phyloP scores from a whole-genome alignment of 2,113 vertebrate species.

The Chionomys nivalis region DNA sequence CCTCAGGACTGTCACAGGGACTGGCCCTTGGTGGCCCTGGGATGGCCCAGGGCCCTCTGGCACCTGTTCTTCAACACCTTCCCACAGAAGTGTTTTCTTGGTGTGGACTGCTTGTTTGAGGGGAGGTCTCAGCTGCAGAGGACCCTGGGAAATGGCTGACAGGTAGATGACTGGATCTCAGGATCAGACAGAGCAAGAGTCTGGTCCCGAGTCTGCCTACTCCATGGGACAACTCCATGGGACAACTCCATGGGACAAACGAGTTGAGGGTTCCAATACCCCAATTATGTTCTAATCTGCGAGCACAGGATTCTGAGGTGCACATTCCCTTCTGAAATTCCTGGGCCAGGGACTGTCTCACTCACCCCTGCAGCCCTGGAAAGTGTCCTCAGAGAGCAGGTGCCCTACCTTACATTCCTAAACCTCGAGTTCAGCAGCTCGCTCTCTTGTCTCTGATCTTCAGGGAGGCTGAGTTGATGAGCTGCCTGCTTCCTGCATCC shows the following conservation, averaged over 20 bases:
- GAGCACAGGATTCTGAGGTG: neutral
- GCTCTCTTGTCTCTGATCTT: neutral
- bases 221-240: neutral
- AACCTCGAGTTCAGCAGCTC: neutral
- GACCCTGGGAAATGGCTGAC: neutral
- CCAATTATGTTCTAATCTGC: neutral
- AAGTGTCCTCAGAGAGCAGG: neutral
- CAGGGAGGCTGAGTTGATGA: neutral
- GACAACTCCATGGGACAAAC: neutral
- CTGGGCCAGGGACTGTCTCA: neutral
- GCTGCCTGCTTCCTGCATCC: neutral
- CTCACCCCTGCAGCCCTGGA: neutral
- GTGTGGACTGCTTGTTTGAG: neutral
- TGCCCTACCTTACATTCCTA: neutral
- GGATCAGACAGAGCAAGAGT: neutral
- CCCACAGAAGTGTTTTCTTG: rapidly evolving
- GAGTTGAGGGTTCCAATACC: neutral
- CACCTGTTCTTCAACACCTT: neutral
- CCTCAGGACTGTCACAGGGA: rapidly evolving
- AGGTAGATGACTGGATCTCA: neutral
- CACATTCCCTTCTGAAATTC: neutral
- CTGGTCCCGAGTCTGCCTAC: neutral
- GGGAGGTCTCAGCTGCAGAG: neutral
- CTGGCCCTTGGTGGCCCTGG: neutral
- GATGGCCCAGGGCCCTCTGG: neutral